Percentiles rank a stretch among this genome's conserved stretches.
These are phyloP conservation scores for Epinephelus moara DNA, from an alignment of 2,113 vertebrate species.

Conservation along the genomic window DNA sequence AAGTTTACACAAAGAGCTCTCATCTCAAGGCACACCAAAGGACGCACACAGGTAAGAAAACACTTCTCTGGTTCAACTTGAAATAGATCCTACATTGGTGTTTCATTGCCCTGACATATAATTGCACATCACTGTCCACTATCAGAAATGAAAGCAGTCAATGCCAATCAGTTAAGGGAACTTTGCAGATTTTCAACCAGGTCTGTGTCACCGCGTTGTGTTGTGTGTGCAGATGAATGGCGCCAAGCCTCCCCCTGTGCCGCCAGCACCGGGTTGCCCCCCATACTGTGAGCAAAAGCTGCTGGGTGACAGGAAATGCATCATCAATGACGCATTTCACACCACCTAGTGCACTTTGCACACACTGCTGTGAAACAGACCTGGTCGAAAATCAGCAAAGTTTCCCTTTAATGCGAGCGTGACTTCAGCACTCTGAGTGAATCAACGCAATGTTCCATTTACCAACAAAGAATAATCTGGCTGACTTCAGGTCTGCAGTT, in stretches of 20 bases:
- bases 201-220: too few relatives aligned
- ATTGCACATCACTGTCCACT: not conserved
- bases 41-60: conserved; percentile 91
- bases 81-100: not conserved
- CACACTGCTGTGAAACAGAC: too few relatives aligned
- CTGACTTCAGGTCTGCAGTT: not conserved
- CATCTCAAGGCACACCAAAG: conserved; percentile 95
- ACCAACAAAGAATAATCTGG: not conserved
- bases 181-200: too few relatives aligned
- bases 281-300: too few relatives aligned
- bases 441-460: not conserved
- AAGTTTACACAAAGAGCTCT: conserved; percentile 97
- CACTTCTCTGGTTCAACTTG: not conserved
- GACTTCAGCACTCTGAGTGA: not conserved
- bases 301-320: too few relatives aligned
- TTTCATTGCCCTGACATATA: not conserved
- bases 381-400: too few relatives aligned
- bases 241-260: too few relatives aligned
- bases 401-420: too few relatives aligned
- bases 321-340: too few relatives aligned
- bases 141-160: not conserved
- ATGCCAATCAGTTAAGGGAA: not conserved
- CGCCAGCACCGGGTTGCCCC: too few relatives aligned
- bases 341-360: too few relatives aligned
- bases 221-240: too few relatives aligned